Evolutionary conservation across 2,888 invertebrate genomes (phyloP).

Genomic region (Hemicrepidius hirtus): DNA sequence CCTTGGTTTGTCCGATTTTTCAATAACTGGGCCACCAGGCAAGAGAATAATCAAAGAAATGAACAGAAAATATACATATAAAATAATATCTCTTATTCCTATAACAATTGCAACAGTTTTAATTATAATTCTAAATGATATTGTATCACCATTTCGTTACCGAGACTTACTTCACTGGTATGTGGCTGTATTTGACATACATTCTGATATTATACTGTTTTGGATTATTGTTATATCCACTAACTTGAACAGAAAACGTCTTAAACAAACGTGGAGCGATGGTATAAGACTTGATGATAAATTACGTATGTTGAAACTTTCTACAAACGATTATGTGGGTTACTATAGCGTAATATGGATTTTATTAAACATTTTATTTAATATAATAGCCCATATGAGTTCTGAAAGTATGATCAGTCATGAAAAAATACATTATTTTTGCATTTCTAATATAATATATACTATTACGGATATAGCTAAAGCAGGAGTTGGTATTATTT

Average conservation of each 20-base stretch:
- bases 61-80: neutral
- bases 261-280: neutral
- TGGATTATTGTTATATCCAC: neutral
- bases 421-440: neutral
- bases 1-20: slow-evolving; percentile 14
- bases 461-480: neutral
- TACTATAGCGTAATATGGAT: neutral
- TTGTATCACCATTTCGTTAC: neutral
- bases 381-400: neutral
- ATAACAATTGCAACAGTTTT: neutral
- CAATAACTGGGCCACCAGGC: neutral
- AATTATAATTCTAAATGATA: neutral
- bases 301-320: neutral
- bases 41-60: neutral
- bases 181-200: slow-evolving; percentile 7
- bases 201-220: neutral
- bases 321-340: neutral
- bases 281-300: neutral
- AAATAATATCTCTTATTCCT: neutral
- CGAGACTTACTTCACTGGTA: slow-evolving; percentile 9
- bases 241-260: neutral
- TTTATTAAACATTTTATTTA: no score
- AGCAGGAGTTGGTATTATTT: neutral
- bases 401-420: neutral
- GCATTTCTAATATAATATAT: neutral